These are phyloP conservation scores for Gallinago paraguaiae DNA, from an alignment of 2,113 vertebrate species.

Conservation along the genomic window DNA sequence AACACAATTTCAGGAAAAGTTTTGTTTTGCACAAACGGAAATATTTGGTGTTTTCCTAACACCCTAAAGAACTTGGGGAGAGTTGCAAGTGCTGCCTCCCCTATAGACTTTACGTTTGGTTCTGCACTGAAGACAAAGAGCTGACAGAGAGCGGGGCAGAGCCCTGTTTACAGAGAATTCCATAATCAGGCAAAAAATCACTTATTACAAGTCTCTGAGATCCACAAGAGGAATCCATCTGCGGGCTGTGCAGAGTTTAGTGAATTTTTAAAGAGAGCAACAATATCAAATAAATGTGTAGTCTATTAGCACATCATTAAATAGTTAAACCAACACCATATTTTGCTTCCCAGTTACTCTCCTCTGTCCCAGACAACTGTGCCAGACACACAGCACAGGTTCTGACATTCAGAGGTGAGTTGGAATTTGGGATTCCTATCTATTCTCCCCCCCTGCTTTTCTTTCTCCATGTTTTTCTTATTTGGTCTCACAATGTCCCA, in stretches of 20 bases:
- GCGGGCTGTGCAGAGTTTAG: not conserved
- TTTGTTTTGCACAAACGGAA: constrained; percentile 5
- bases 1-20: not conserved
- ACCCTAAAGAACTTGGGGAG: not conserved
- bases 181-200: not conserved
- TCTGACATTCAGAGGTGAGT: not conserved
- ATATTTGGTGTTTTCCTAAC: not conserved
- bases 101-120: not conserved
- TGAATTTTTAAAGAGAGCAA: constrained; percentile 3
- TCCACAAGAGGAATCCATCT: not conserved
- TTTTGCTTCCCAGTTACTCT: constrained; percentile 19
- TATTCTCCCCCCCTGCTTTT: not conserved
- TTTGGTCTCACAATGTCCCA: not conserved
- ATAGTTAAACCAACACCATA: constrained; percentile 15
- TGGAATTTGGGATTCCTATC: not conserved
- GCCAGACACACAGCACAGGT: constrained; percentile 12
- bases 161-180: not conserved
- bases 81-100: not conserved
- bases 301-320: constrained; percentile 46
- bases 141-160: not conserved
- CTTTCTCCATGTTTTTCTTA: constrained; percentile 34
- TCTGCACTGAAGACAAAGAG: constrained; percentile 3
- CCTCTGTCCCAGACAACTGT: not conserved
- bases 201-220: constrained; percentile 13
- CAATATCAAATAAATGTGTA: constrained; percentile 44